Percentiles rank a stretch among this genome's conserved stretches.
Conservation (phyloP, 1,140 invertebrate genomes). For the Heliconius melpomene region DNA sequence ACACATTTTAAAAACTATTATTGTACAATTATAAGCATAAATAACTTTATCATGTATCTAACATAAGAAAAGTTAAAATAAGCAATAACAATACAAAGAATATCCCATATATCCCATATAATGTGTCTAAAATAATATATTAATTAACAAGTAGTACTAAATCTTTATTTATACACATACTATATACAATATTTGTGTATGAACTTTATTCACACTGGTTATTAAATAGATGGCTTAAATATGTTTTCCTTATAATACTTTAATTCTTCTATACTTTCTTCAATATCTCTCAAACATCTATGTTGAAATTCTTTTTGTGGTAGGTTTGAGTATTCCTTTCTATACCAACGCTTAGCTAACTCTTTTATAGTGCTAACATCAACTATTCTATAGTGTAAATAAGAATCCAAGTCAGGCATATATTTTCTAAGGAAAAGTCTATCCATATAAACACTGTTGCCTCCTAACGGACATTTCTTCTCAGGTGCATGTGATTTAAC, state of each 20-base stretch:
- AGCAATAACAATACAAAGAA: too few species aligned
- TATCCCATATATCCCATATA: too few species aligned
- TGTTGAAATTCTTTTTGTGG: slow-evolving; percentile 87
- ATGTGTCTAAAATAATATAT: not conserved
- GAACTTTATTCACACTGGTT: not conserved
- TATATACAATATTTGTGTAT: not conserved
- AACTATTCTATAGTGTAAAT: slow-evolving; percentile 96
- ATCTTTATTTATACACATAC: not conserved
- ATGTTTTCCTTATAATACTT: slow-evolving; percentile 84
- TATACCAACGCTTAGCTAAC: slow-evolving; percentile 89
- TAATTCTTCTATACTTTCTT: slow-evolving; percentile 92
- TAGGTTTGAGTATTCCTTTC: slow-evolving; percentile 78
- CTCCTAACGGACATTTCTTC: slow-evolving; percentile 89
- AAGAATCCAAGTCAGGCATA: slow-evolving; percentile 88
- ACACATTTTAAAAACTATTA: too few species aligned
- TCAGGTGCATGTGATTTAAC: slow-evolving; percentile 85
- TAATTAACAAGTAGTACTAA: not conserved
- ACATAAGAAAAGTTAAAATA: too few species aligned
- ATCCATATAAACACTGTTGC: slow-evolving; percentile 95
- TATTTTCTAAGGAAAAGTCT: slow-evolving; percentile 88
- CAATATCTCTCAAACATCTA: slow-evolving; percentile 91
- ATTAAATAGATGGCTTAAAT: slow-evolving; percentile 49
- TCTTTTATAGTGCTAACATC: slow-evolving; percentile 97
- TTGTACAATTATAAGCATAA: too few species aligned
- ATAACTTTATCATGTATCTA: too few species aligned